phyloP scores from a whole-genome alignment of 2,888 invertebrate genomes.

The Heliconius aoede region DNA sequence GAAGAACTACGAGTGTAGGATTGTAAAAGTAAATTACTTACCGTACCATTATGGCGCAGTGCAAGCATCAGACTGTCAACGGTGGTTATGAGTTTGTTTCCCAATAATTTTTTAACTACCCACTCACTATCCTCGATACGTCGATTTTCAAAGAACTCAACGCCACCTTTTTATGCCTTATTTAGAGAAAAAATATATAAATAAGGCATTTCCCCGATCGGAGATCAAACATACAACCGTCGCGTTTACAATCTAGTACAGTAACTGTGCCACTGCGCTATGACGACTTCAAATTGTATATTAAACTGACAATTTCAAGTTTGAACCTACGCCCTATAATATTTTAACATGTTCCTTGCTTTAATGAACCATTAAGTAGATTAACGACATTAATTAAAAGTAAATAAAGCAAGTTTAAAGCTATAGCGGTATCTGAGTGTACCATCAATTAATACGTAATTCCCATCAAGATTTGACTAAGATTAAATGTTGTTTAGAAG shows the following conservation, averaged over 20 bases:
- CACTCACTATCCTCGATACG: background rate
- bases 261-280: background rate
- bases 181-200: background rate
- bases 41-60: background rate
- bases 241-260: no score
- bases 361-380: slow-evolving; percentile 14
- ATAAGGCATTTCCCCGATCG: background rate
- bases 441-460: slow-evolving; percentile 28
- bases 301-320: background rate
- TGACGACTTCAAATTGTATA: background rate
- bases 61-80: no score
- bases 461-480: slow-evolving; percentile 10
- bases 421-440: slow-evolving; percentile 22
- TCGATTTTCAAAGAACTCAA: no score
- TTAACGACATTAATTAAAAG: slow-evolving; percentile 16
- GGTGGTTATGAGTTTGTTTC: background rate
- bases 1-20: background rate
- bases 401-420: slow-evolving; percentile 14
- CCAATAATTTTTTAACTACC: no score
- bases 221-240: background rate
- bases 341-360: background rate
- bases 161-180: background rate
- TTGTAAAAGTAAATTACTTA: background rate
- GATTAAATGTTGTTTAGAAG: slow-evolving; percentile 16
- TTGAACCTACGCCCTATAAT: background rate